Conservation (phyloP, 2,888 invertebrate species). For the Sminthurinus aureus region DNA sequence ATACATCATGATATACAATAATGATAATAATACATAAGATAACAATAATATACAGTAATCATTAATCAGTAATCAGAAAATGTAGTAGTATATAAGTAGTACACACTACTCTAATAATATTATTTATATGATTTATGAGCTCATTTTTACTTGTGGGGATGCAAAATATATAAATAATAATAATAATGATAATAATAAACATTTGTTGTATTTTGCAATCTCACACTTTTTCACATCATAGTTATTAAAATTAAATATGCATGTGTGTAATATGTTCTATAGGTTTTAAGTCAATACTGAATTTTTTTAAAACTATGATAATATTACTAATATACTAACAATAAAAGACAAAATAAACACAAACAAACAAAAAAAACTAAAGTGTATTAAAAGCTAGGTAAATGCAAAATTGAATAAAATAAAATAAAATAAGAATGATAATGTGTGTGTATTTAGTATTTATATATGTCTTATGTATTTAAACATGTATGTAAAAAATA, state of each 20-base stretch:
- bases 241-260: background rate
- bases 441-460: background rate
- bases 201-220: constrained; percentile 2
- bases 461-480: background rate
- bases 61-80: background rate
- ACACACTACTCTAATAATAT: background rate
- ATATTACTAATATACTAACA: too few relatives aligned
- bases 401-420: constrained; percentile 16
- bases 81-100: too few relatives aligned
- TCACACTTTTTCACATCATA: background rate
- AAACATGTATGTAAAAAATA: background rate
- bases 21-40: constrained; percentile 6
- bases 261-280: background rate
- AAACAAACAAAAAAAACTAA: background rate
- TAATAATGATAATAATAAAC: background rate
- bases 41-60: constrained; percentile 1
- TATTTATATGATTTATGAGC: background rate
- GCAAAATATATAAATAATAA: constrained; percentile 18
- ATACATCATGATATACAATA: too few relatives aligned
- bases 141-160: background rate
- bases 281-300: constrained; percentile 9
- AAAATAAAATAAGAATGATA: background rate
- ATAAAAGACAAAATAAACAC: too few relatives aligned
- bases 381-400: background rate
- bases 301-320: constrained; percentile 8